Percentiles rank a stretch among this genome's conserved stretches.
phyloP scores from a whole-genome alignment of 1,140 invertebrate genomes.

The Phymastichus coffea region DNA sequence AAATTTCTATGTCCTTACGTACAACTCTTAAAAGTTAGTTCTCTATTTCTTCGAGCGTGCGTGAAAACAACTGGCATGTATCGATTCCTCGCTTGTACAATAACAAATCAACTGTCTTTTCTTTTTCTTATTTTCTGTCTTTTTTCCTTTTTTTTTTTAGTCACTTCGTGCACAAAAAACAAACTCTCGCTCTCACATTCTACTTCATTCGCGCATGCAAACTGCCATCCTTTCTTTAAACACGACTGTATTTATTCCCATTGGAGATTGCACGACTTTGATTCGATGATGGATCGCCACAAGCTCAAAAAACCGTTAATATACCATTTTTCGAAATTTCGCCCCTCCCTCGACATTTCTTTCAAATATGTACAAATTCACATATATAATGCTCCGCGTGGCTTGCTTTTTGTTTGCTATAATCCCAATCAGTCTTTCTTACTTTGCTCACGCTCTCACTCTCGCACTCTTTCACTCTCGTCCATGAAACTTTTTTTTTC shows the following conservation, averaged over 20 bases:
- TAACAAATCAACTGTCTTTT: too few relatives aligned
- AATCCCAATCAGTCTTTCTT: not conserved
- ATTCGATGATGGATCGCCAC: slow-evolving; percentile 3
- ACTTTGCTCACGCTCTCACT: not conserved
- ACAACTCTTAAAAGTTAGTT: not conserved
- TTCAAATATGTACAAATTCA: slow-evolving; percentile 24
- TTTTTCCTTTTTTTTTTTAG: too few relatives aligned
- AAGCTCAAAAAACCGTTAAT: too few relatives aligned
- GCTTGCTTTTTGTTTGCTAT: not conserved
- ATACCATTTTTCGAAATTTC: not conserved
- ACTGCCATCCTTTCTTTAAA: too few relatives aligned
- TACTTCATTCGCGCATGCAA: too few relatives aligned
- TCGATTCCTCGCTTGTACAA: too few relatives aligned
- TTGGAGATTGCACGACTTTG: too few relatives aligned
- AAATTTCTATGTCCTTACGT: not conserved
- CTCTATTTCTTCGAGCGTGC: not conserved
- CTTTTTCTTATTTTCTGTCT: too few relatives aligned
- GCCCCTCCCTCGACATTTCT: not conserved
- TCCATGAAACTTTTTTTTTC: too few relatives aligned
- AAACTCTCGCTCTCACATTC: too few relatives aligned
- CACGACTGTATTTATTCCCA: too few relatives aligned
- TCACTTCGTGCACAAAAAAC: slow-evolving; percentile 16
- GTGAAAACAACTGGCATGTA: slow-evolving; percentile 7
- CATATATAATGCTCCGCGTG: slow-evolving; percentile 21
- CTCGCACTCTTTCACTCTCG: not conserved